Evolutionary conservation across 1,140 invertebrate genomes (phyloP), one percentile per base, ranked within the genome.

Genomic region (Rhysida immarginata): DNA sequence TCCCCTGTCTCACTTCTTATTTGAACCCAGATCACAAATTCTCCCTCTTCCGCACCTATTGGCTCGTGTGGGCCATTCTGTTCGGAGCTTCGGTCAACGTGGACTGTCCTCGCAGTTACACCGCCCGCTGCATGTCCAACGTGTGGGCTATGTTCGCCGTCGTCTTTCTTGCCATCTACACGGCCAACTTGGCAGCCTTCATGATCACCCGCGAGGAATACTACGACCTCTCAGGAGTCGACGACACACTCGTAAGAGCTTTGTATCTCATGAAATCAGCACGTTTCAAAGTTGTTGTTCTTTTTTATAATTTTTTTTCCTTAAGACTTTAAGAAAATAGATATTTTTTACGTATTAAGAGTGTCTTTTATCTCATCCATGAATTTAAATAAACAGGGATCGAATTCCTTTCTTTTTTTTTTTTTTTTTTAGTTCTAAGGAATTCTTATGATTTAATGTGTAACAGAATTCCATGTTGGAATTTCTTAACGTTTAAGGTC

Each of bases 41-140:
- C 74, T 97, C 93, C 0, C 74, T 98, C 3, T 96, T 95, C 66
- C 83, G 94, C 52, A 95, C 94, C 0, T 96, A 96, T 68, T 99
- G 95, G 96, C 76, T 99, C 56, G 95, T 98, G n/a, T 98, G 94
- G 94, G 92, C 95, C n/a, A 92, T 97, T 41, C 78, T 99, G n/a
- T 98, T 99, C 73, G 89, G 91, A 73, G 94, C 95, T 25, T 90
- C 94, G 42, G 93, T 96, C 8, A 91, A 95, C 66, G 88, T 95
- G 45, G 92, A 96, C 71, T 94, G 89, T 48, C 93, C 94, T 0
- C 77, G 86, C 63, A 91, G 92, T 43, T 93, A 95, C 67, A 94
- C 86, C 54, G 86, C 86, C 27, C 83, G 78, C 59, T 96, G 96
- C 68, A 91, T 97, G 84, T 92, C 90, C 25, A 96, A 94, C 68